Conservation (phyloP, 1,140 invertebrate species). For the Lethrus apterus region DNA sequence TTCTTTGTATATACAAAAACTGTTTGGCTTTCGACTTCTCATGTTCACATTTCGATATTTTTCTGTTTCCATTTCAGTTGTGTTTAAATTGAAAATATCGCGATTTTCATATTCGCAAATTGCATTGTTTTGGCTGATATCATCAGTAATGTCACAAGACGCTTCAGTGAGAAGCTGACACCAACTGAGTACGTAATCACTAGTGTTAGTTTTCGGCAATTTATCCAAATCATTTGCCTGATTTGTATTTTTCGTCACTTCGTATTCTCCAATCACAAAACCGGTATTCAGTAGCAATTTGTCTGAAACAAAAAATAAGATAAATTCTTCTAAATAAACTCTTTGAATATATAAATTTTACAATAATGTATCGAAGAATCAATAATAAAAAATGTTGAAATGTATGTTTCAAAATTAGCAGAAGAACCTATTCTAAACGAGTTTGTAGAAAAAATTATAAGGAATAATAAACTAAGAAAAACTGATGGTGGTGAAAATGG, state of each 20-base stretch:
- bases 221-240: slow-evolving; percentile 22
- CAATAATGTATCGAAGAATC: too few species aligned
- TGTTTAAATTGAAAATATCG: slow-evolving; percentile 5
- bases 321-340: too few species aligned
- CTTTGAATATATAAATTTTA: too few species aligned
- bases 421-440: too few species aligned
- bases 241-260: slow-evolving; percentile 12
- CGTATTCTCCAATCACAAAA: slow-evolving; percentile 51
- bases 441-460: too few species aligned
- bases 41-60: not conserved
- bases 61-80: not conserved
- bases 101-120: not conserved
- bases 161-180: slow-evolving; percentile 15
- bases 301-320: slow-evolving; percentile 44
- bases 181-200: slow-evolving; percentile 37
- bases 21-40: not conserved
- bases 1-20: slow-evolving; percentile 15
- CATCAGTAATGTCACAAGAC: not conserved
- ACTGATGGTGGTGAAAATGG: too few species aligned
- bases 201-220: slow-evolving; percentile 30
- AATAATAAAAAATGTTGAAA: too few species aligned
- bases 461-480: too few species aligned
- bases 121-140: slow-evolving; percentile 4
- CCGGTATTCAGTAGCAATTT: slow-evolving; percentile 54
- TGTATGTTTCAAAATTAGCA: too few species aligned